phyloP scores from a whole-genome alignment of 2,113 vertebrate genomes.

The Alces alces region DNA sequence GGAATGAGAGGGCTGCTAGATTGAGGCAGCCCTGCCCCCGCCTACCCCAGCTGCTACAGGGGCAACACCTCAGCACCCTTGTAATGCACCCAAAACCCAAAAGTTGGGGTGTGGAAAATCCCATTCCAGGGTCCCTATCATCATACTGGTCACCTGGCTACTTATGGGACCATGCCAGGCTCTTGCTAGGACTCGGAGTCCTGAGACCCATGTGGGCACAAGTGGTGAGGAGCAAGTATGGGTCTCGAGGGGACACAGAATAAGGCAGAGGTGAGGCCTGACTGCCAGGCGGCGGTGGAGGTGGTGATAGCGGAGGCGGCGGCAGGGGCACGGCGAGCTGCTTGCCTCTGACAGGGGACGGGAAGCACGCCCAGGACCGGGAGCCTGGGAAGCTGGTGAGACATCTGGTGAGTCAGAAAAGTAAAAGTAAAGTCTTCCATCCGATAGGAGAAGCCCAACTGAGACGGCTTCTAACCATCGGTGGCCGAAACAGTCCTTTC shows the following conservation, averaged over 20 bases:
- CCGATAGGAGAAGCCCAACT: not conserved
- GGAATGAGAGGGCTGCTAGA: not conserved
- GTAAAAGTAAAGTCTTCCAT: not conserved
- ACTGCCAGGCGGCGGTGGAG: not conserved
- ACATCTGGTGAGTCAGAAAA: not conserved
- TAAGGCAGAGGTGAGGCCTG: not conserved
- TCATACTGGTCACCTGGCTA: not conserved
- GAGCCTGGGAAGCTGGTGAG: not conserved
- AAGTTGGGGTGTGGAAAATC: not conserved
- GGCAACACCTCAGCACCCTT: not conserved
- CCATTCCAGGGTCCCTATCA: not conserved
- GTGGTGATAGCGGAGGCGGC: not conserved
- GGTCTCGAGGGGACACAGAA: not conserved
- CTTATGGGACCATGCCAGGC: not conserved
- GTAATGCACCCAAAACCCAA: not conserved
- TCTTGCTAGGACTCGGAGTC: not conserved
- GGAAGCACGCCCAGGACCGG: not conserved
- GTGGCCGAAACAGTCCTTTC: not conserved
- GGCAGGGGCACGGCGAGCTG: not conserved
- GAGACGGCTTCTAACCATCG: not conserved
- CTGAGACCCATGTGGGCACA: not conserved
- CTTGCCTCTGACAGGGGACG: not conserved
- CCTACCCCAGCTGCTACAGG: not conserved
- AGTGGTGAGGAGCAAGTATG: not conserved
- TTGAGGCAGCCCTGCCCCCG: not conserved